These are phyloP conservation scores for Dasyornis broadbenti DNA, from an alignment of 2,113 vertebrate genomes.

Conservation along the genomic window DNA sequence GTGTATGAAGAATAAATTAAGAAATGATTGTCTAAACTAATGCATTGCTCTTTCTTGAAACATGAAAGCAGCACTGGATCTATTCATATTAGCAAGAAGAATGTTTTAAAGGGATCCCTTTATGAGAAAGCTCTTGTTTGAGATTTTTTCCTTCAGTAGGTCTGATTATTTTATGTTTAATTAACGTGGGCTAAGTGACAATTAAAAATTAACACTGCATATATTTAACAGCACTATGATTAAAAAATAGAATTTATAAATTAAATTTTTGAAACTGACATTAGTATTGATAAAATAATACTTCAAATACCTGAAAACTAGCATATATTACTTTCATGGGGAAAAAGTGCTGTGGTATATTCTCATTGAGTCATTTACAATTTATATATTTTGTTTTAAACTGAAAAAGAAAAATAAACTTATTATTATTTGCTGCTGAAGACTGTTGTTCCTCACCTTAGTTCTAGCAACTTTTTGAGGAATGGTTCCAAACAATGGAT, in stretches of 20 bases:
- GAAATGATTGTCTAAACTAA: neutral
- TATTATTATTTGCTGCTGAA: neutral
- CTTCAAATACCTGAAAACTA: neutral
- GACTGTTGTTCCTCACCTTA: neutral
- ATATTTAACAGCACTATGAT: neutral
- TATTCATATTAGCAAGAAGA: neutral
- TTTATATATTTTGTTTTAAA: neutral
- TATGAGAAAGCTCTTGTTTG: neutral
- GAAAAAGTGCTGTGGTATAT: neutral
- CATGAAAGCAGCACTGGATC: neutral
- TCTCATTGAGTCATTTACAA: neutral
- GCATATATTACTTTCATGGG: neutral
- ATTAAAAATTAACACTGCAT: neutral
- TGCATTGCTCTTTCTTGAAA: neutral
- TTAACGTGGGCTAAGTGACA: neutral
- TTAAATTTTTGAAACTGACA: neutral
- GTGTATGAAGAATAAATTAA: neutral
- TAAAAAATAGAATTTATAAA: neutral
- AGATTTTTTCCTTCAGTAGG: neutral
- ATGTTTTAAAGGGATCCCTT: neutral
- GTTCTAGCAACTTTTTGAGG: neutral
- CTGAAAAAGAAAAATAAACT: neutral
- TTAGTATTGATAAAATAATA: neutral
- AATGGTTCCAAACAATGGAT: neutral
- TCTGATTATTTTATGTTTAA: neutral